Conservation (phyloP, 2,888 invertebrate genomes). For the Spilosoma lubricipeda region DNA sequence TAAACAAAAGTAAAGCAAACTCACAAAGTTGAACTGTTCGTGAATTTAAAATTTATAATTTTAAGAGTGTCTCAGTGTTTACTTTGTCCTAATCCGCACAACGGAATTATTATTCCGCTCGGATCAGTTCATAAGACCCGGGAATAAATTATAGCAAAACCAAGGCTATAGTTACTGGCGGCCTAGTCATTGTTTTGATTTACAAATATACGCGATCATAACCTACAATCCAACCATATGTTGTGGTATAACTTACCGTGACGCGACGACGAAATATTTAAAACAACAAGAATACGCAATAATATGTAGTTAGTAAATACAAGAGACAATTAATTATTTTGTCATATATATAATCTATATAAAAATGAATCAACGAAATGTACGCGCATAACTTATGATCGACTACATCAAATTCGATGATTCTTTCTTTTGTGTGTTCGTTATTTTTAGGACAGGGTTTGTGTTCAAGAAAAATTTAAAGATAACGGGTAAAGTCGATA, state of each 20-base stretch:
- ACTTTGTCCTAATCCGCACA: conserved; percentile 5
- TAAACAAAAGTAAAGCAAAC: conserved; percentile 26
- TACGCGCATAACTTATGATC: too few species aligned
- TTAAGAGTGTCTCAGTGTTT: conserved; percentile 17
- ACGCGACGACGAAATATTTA: not conserved
- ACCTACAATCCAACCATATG: not conserved
- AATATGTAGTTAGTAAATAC: too few species aligned
- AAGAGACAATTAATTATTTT: too few species aligned
- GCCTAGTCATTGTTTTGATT: not conserved
- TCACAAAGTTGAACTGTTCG: conserved; percentile 20
- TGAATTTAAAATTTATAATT: conserved; percentile 43
- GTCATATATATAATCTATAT: too few species aligned
- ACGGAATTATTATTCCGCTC: not conserved
- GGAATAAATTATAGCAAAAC: not conserved
- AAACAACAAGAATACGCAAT: not conserved
- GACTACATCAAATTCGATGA: too few species aligned
- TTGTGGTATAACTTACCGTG: not conserved
- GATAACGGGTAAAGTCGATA: too few species aligned
- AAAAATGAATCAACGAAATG: too few species aligned
- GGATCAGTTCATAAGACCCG: not conserved
- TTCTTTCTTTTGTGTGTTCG: too few species aligned
- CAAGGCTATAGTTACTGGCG: not conserved
- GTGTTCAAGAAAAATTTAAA: too few species aligned
- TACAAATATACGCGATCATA: not conserved
- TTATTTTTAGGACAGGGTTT: too few species aligned